Evolutionary conservation across 2,113 vertebrate genomes (phyloP).

Genomic region (Puffinus mauretanicus): DNA sequence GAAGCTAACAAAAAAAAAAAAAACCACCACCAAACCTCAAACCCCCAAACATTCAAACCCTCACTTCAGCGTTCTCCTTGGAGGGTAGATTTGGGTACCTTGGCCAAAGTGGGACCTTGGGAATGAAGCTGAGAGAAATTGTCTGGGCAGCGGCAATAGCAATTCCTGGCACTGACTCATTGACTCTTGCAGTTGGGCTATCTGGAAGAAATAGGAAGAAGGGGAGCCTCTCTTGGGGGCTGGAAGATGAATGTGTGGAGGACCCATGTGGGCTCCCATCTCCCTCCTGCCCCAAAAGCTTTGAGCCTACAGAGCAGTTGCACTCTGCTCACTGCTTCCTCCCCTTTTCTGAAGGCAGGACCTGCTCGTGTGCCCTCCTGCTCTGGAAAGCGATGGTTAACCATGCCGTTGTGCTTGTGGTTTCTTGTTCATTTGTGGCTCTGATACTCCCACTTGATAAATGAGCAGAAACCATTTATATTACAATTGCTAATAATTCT

Average conservation of each 20-base stretch:
- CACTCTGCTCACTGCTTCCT: neutral
- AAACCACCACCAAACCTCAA: neutral
- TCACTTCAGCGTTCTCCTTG: neutral
- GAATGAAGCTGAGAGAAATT: neutral
- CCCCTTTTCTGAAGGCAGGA: neutral
- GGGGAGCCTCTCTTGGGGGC: neutral
- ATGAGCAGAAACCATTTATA: neutral
- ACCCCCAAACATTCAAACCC: neutral
- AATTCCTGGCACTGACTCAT: neutral
- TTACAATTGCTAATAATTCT: neutral
- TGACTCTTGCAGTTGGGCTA: neutral
- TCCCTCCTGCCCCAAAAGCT: neutral
- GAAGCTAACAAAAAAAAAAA: neutral
- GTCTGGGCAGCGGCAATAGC: neutral
- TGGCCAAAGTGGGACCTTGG: neutral
- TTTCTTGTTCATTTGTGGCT: fast-evolving
- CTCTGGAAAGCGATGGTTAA: neutral
- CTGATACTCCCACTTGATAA: neutral
- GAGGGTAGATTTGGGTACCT: neutral
- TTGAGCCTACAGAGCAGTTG: fast-evolving
- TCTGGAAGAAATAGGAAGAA: neutral
- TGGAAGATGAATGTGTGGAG: neutral
- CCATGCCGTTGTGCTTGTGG: neutral
- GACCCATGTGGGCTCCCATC: neutral
- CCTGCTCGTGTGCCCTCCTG: fast-evolving